These are phyloP conservation scores for Leucophora obtusa DNA, from an alignment of 2,888 invertebrate genomes.

Conservation along the genomic window DNA sequence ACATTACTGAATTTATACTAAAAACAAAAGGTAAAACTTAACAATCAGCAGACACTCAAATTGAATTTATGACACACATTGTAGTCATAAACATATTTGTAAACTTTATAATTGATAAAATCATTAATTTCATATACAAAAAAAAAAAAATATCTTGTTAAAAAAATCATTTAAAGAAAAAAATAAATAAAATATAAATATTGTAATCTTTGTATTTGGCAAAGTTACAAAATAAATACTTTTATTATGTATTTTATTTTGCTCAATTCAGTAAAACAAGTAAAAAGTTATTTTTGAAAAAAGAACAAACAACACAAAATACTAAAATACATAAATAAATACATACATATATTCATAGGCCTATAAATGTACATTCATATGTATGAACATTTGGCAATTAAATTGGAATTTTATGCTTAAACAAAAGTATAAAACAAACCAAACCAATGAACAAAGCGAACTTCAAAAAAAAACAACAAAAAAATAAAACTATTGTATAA, in stretches of 20 bases:
- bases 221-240: conserved; percentile 25
- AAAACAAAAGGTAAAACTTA: too few relatives aligned
- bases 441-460: conserved; percentile 16
- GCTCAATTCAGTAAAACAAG: conserved; percentile 34
- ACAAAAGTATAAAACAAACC: conserved; percentile 36
- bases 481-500: conserved; percentile 32
- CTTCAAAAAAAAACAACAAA: conserved; percentile 22
- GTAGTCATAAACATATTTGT: too few relatives aligned
- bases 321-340: conserved; percentile 26
- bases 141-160: neutral
- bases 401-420: conserved; percentile 56
- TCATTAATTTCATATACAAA: neutral
- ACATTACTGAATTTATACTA: too few relatives aligned
- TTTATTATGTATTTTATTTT: conserved; percentile 24
- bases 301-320: neutral
- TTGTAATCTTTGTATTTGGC: conserved; percentile 16
- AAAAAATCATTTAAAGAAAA: neutral
- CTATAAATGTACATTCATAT: neutral
- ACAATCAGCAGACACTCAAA: too few relatives aligned
- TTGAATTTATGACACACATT: too few relatives aligned
- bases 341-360: neutral
- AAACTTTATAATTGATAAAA: too few relatives aligned
- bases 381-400: conserved; percentile 45
- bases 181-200: neutral
- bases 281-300: conserved; percentile 23